Conservation (phyloP, 2,797 vertebrate species). For the Odontamblyopus lacepedii region DNA sequence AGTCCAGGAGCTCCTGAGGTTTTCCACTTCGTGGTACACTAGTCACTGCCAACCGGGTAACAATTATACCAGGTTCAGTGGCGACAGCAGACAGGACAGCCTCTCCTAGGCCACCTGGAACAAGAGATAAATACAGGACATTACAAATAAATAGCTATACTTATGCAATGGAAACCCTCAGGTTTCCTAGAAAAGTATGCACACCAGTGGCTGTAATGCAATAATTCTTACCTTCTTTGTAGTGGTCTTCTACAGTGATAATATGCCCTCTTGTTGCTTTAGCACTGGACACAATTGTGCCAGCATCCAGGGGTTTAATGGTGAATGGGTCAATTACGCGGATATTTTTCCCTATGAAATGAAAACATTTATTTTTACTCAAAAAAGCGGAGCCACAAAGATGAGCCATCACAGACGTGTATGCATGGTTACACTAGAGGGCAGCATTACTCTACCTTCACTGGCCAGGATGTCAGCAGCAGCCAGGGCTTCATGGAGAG, state of each 20-base stretch:
- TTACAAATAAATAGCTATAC: background rate
- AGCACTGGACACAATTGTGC: constrained; percentile 82
- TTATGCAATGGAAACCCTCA: background rate
- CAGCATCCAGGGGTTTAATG: constrained; percentile 87
- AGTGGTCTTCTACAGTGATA: constrained; percentile 92
- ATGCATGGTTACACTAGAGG: constrained; percentile 28
- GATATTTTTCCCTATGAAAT: constrained; percentile 75
- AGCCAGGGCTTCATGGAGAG: constrained; percentile 84
- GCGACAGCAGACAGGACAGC: constrained; percentile 83
- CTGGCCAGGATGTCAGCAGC: constrained; percentile 81
- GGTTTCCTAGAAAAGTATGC: background rate
- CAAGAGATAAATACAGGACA: background rate
- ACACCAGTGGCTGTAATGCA: background rate
- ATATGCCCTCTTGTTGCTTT: constrained; percentile 82
- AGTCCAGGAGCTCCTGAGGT: constrained; percentile 81
- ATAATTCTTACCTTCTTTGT: constrained; percentile 80
- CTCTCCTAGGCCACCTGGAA: constrained; percentile 87
- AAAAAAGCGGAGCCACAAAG: background rate
- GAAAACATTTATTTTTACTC: background rate
- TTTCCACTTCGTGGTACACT: constrained; percentile 80
- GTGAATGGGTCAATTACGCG: constrained; percentile 90
- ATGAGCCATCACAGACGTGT: background rate
- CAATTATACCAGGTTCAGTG: constrained; percentile 79
- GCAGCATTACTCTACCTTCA: constrained; percentile 74
- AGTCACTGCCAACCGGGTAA: constrained; percentile 80